phyloP scores from a whole-genome alignment of 2,797 vertebrate species.

The Argyrosomus regius region DNA sequence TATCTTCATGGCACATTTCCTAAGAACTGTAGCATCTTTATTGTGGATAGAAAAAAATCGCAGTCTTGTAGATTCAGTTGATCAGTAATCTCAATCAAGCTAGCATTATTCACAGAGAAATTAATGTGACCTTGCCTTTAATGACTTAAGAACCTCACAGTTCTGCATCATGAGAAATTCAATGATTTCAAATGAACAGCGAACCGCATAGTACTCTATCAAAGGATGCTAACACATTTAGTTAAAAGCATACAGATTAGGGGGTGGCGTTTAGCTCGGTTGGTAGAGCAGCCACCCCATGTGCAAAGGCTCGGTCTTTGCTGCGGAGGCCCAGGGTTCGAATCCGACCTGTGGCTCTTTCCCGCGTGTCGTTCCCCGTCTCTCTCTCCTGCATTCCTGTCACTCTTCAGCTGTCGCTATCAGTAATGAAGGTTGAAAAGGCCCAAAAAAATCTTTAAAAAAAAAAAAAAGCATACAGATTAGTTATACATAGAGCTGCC shows the following conservation, averaged over 20 bases:
- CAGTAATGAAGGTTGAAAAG: no score
- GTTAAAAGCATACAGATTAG: not conserved
- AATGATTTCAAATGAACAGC: not conserved
- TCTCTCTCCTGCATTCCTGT: no score
- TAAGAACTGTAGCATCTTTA: conserved; percentile 49
- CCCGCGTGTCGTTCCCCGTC: no score
- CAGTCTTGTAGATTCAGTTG: conserved; percentile 26
- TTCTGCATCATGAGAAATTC: not conserved
- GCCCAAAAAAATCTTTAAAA: no score
- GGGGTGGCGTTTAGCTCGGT: no score
- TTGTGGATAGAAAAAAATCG: conserved; percentile 27
- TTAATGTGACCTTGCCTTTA: not conserved
- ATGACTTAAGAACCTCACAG: conserved; percentile 10
- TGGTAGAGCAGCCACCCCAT: no score
- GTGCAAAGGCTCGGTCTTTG: no score
- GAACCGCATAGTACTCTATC: not conserved
- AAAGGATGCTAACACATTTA: not conserved
- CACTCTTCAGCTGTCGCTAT: no score
- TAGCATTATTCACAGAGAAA: not conserved
- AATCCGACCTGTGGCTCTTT: no score
- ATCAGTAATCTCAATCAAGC: conserved; percentile 29
- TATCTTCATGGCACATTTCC: conserved; percentile 57
- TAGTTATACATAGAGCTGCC: not conserved
- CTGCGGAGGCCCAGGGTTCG: no score
- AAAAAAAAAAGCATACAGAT: not conserved